A percentile compares a stretch with the other conserved stretches of the same genome.
These are phyloP conservation scores for Scaptomyza montana DNA, from an alignment of 1,140 invertebrate species.

Conservation along the genomic window DNA sequence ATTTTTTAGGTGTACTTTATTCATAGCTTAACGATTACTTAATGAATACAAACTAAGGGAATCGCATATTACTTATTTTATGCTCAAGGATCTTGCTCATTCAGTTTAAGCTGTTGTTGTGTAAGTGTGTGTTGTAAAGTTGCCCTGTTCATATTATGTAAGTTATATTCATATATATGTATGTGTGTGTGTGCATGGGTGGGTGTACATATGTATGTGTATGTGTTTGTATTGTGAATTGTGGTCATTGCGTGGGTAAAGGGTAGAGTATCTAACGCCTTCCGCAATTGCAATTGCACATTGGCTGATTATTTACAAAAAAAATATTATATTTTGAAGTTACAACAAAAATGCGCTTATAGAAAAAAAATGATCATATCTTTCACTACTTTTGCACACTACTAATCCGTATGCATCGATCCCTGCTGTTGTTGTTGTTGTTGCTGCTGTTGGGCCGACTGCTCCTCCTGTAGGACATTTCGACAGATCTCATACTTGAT, in stretches of 20 bases:
- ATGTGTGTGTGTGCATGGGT: constrained; percentile 31
- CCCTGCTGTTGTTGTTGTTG: constrained; percentile 37
- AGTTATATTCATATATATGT: constrained; percentile 23
- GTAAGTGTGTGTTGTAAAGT: constrained; percentile 3
- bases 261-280: constrained; percentile 11
- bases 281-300: constrained; percentile 42
- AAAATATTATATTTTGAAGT: background rate
- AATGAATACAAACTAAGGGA: constrained; percentile 72
- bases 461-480: constrained; percentile 66
- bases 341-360: constrained; percentile 31
- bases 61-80: constrained; percentile 50
- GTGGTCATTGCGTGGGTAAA: constrained; percentile 13
- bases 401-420: constrained; percentile 53
- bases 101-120: constrained; percentile 42
- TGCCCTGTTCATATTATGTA: constrained; percentile 25
- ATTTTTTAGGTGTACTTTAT: constrained; percentile 60
- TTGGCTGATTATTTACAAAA: constrained; percentile 28
- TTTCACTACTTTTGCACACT: background rate
- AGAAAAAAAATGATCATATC: constrained; percentile 2
- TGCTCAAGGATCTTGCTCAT: constrained; percentile 30
- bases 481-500: constrained; percentile 73
- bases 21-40: constrained; percentile 67
- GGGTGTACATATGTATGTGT: constrained; percentile 33
- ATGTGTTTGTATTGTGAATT: constrained; percentile 4
- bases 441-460: constrained; percentile 40